Evolutionary conservation across 2,797 vertebrate species (phyloP).

Genomic region (Tauraco hartlaubi): DNA sequence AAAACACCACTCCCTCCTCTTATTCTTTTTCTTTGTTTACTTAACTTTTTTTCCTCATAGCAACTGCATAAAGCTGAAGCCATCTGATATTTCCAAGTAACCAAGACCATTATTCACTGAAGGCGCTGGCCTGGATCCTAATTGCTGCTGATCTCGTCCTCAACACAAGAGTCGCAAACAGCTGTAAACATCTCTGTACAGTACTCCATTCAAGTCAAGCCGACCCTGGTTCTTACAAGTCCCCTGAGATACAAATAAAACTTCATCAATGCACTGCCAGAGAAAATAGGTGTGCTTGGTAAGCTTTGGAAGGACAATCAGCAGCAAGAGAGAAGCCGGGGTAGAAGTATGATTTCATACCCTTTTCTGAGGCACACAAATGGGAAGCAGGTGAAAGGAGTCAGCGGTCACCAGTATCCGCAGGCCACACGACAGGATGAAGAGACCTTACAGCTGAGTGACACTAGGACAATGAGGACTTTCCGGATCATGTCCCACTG

Average conservation of each 20-base stretch:
- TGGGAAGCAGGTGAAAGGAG: not conserved
- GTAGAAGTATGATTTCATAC: not conserved
- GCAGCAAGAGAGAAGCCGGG: not conserved
- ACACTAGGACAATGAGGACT: not conserved
- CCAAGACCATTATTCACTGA: conserved; percentile 56
- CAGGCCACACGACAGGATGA: not conserved
- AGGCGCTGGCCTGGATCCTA: conserved; percentile 65
- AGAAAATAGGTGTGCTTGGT: conserved; percentile 50
- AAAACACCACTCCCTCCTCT: conserved; percentile 62
- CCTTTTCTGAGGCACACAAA: not conserved
- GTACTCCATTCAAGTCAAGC: conserved; percentile 54
- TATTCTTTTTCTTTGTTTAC: conserved; percentile 72
- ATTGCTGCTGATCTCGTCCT: conserved; percentile 47
- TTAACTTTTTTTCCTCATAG: conserved; percentile 66
- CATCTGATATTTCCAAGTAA: conserved; percentile 63
- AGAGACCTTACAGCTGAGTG: not conserved
- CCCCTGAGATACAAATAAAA: conserved; percentile 53
- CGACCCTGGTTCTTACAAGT: conserved; percentile 54
- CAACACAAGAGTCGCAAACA: conserved; percentile 35
- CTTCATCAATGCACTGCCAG: conserved; percentile 27
- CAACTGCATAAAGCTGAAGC: conserved; percentile 64
- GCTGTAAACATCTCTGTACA: conserved; percentile 61
- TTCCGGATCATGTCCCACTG: not conserved
- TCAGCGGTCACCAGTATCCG: not conserved
- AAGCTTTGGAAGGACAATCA: not conserved